These are phyloP conservation scores for Meda fulgida DNA, from an alignment of 2,797 vertebrate species.

Conservation along the genomic window DNA sequence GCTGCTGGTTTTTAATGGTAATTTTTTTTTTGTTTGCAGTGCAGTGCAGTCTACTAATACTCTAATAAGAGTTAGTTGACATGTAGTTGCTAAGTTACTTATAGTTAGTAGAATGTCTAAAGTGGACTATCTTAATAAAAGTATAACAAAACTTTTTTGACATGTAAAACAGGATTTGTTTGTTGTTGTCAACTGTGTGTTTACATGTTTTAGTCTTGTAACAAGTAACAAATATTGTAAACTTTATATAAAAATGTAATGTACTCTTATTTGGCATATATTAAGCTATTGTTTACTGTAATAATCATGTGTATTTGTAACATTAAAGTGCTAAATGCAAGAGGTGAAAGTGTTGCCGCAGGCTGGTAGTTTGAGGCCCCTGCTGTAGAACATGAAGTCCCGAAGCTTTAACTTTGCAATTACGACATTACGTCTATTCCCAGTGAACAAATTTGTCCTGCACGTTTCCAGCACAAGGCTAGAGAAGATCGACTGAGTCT, in stretches of 20 bases:
- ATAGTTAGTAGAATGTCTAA: background rate
- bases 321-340: background rate
- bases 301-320: background rate
- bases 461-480: background rate
- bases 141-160: background rate
- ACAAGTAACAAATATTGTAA: background rate
- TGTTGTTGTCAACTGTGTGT: background rate
- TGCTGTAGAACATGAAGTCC: background rate
- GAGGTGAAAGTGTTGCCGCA: background rate
- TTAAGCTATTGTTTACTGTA: background rate
- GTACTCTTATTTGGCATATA: background rate
- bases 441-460: constrained; percentile 13
- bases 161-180: background rate
- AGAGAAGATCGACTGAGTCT: constrained; percentile 27
- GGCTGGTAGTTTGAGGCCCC: background rate
- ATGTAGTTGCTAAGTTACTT: background rate
- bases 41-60: too few species aligned
- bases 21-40: too few species aligned
- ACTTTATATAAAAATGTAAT: background rate
- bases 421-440: constrained; percentile 16
- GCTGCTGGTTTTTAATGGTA: too few species aligned
- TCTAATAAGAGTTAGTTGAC: too few species aligned
- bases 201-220: background rate
- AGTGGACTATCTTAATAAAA: background rate
- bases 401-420: constrained; percentile 13